Percentiles rank a stretch among this genome's conserved stretches.
Evolutionary conservation across 1,140 invertebrate genomes (phyloP).

Genomic region (Samia ricini): DNA sequence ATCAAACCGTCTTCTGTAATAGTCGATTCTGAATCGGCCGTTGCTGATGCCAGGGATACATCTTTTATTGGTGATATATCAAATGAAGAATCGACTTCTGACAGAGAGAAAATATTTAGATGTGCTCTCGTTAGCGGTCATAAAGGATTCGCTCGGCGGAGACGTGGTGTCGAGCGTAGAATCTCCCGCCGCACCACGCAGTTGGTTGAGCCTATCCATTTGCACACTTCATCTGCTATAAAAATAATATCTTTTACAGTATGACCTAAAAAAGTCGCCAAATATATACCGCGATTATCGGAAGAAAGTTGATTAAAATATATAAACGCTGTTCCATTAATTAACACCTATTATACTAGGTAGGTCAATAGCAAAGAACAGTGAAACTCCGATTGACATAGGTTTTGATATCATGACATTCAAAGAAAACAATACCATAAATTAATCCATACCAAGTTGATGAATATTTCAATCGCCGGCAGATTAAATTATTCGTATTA

Average conservation of each 20-base stretch:
- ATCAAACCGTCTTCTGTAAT: slow-evolving; percentile 43
- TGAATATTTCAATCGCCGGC: slow-evolving; percentile 23
- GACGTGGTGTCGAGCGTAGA: slow-evolving; percentile 59
- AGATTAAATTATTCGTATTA: slow-evolving; percentile 16
- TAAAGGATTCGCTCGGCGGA: slow-evolving; percentile 55
- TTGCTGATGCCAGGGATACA: slow-evolving; percentile 27
- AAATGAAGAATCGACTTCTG: slow-evolving; percentile 65
- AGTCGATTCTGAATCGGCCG: slow-evolving; percentile 32
- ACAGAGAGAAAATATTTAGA: slow-evolving; percentile 72
- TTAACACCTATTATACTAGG: slow-evolving; percentile 46
- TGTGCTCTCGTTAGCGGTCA: slow-evolving; percentile 67
- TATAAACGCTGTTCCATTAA: slow-evolving; percentile 61
- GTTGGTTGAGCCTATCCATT: slow-evolving; percentile 72
- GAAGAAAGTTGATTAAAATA: slow-evolving; percentile 46
- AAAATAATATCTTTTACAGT: slow-evolving; percentile 35
- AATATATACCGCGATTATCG: slow-evolving; percentile 13
- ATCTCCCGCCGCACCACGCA: slow-evolving; percentile 59
- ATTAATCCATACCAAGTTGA: slow-evolving; percentile 28
- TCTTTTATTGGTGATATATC: slow-evolving; percentile 58
- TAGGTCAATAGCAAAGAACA: slow-evolving; percentile 72
- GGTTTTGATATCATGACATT: slow-evolving; percentile 72
- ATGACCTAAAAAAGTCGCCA: slow-evolving; percentile 13
- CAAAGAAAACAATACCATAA: slow-evolving; percentile 45
- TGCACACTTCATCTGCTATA: slow-evolving; percentile 69
- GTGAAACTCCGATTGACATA: slow-evolving; percentile 72